Base-by-base conservation (phyloP, 2,113 vertebrate genomes). In the Carassius gibelio region DNA sequence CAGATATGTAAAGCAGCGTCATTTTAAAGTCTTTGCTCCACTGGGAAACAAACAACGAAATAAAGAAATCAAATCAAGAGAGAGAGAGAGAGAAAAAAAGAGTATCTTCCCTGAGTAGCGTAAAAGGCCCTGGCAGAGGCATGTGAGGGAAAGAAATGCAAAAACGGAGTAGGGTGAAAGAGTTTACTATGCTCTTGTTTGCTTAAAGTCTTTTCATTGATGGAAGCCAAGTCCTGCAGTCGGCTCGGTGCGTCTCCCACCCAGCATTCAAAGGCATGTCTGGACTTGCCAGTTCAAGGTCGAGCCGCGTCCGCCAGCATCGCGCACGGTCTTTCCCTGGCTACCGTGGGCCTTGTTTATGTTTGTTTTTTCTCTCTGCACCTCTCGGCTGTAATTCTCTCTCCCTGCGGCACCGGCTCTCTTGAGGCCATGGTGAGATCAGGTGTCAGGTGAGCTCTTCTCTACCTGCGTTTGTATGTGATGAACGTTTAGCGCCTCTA, bases 1-100 rank as follows among this genome's bases (percentile, higher is more conserved):
- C 83, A 93, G 90, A 91, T 79, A 92, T 93, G 92, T 91, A 92
- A 91, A 93, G 87, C 90, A 92, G 91, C 90, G 79, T 88, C 23
- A 3, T 85, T 83, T 92, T 68, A 88, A 88, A 89, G 83, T 83
- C 42, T 69, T 78, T 59, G 71, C 84, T 89, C 81, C 7, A 26
- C 86, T 91, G 88, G 38, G 90, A 88, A 82, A 89, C 84, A 81
- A 88, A 92, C 90, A 93, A 91, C 90, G 89, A 92, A 78, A 91
- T 87, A 92, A 92, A 92, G 91, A 91, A 92, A 91, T 88, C 89
- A 91, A 92, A 91, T 89, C 82, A 91, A 91, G 90, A 30, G 30
- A 30, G 30, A 30, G 30, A 30, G 30, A 30, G 30, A 30, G 30
- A 30, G 61, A 38, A 45, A 85, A 77, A 69, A 82, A 88, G 81